A percentile compares a stretch with the other conserved stretches of the same genome.
phyloP scores from a whole-genome alignment of 2,113 vertebrate genomes.

The Scopus umbretta region DNA sequence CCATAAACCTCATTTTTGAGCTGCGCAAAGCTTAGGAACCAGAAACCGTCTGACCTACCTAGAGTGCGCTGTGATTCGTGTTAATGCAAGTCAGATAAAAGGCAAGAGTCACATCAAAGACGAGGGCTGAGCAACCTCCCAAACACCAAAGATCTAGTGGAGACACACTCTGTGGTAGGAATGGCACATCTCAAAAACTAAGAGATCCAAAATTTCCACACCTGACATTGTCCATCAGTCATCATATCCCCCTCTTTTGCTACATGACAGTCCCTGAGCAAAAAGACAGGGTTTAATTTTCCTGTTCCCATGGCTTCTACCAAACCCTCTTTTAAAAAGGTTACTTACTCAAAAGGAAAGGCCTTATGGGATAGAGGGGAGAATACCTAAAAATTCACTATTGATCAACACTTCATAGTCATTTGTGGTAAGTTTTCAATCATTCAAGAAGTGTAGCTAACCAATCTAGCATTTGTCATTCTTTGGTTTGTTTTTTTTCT shows the following conservation, averaged over 20 bases:
- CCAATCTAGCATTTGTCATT: not conserved
- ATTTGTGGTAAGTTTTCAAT: not conserved
- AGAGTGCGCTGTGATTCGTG: fast-evolving
- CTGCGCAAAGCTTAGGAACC: not conserved
- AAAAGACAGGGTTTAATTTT: not conserved
- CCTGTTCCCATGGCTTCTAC: not conserved
- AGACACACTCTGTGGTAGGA: not conserved
- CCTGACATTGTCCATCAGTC: not conserved
- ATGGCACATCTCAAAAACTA: not conserved
- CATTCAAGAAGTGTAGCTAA: not conserved
- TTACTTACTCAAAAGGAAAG: not conserved
- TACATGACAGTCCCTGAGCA: not conserved
- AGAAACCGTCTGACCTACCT: not conserved
- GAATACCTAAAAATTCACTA: not conserved
- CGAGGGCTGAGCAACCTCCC: not conserved
- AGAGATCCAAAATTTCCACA: not conserved
- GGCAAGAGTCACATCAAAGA: not conserved
- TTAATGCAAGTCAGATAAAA: not conserved
- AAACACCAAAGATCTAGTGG: not conserved
- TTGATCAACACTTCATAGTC: not conserved
- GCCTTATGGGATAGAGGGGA: not conserved
- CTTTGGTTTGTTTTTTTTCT: not conserved
- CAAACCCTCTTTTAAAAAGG: not conserved
- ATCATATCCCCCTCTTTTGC: not conserved
- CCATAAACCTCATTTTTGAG: not conserved